Evolutionary conservation across 1,140 invertebrate species (phyloP), one percentile per base, ranked within the genome.

Genomic region (Drosophila mauritiana): DNA sequence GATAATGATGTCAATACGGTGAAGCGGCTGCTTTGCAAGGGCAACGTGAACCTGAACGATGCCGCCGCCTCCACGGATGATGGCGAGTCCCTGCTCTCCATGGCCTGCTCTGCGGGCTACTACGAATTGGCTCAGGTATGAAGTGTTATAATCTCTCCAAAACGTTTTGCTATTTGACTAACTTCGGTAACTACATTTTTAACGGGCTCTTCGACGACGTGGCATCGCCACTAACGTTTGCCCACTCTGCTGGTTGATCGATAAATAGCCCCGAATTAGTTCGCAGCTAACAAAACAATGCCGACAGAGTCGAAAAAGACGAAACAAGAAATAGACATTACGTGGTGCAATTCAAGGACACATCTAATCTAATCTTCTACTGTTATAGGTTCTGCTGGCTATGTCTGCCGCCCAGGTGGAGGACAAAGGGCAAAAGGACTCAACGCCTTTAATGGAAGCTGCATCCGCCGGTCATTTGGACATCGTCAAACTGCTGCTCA

Each of bases 321-420:
- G 4, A 31, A 31, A 31, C 20, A 42, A 42, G 3, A 25, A n/a
- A n/a, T 43, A 17, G 6, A 0, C 0, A 55, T 37, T 52, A 61
- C 10, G 3, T 20, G 7, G n/a, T 11, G 5, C 12, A 36, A 20
- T 39, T 22, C 4, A 1, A 15, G 10, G 11, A 6, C 15, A 10
- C 5, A 61, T 46, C 27, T n/a, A 27, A 40, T 25, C 2, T 31
- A 12, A 12, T 15, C 25, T 17, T 4, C n/a, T 6, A 17, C 12
- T 45, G 17, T 48, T 25, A 89, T 59, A 97, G 96, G 97, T 99
- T 85, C 93, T 99, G 77, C 94, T 99, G 83, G 97, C 97, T 36
- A 99, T 99, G 98, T 97, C 97, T 93, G 98, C 98, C 36, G 98
- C 98, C 15, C 99, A 98, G 93, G 97, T 99, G 45, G 98, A 99